These are phyloP conservation scores for Leptodactylus fallax DNA, from an alignment of 2,797 vertebrate genomes.

Conservation along the genomic window DNA sequence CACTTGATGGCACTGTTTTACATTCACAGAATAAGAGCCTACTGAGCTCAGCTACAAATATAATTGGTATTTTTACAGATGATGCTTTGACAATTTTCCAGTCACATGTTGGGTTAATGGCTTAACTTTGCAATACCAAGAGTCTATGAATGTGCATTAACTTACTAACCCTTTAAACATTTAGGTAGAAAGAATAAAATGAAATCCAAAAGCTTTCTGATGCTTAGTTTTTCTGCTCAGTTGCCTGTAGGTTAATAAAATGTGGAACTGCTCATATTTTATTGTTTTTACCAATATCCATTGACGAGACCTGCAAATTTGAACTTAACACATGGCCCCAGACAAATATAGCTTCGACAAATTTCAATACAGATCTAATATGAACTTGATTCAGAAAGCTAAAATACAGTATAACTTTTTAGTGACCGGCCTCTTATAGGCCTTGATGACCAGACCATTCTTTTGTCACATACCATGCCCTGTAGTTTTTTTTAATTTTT, in stretches of 20 bases:
- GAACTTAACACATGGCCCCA: too few relatives aligned
- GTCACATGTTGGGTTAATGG: neutral
- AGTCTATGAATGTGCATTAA: neutral
- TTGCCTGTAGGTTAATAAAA: neutral
- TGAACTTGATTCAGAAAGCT: too few relatives aligned
- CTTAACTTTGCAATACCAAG: neutral
- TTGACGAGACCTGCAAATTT: too few relatives aligned
- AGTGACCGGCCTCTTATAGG: too few relatives aligned
- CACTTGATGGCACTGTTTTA: conserved; percentile 35
- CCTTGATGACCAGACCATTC: too few relatives aligned
- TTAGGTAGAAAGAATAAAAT: neutral
- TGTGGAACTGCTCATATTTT: neutral
- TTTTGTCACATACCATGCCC: too few relatives aligned
- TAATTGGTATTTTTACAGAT: conserved; percentile 9
- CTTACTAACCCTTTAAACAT: neutral
- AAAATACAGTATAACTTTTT: too few relatives aligned
- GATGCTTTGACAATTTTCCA: neutral
- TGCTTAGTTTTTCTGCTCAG: neutral
- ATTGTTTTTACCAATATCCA: neutral
- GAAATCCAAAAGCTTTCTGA: neutral
- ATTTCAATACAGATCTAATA: neutral
- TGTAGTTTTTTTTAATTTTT: too few relatives aligned
- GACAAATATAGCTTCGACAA: neutral
- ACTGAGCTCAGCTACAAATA: neutral
- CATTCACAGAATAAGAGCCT: neutral